Base-by-base conservation (phyloP, 2,888 invertebrate genomes). In the Tetrapedia diversipes region DNA sequence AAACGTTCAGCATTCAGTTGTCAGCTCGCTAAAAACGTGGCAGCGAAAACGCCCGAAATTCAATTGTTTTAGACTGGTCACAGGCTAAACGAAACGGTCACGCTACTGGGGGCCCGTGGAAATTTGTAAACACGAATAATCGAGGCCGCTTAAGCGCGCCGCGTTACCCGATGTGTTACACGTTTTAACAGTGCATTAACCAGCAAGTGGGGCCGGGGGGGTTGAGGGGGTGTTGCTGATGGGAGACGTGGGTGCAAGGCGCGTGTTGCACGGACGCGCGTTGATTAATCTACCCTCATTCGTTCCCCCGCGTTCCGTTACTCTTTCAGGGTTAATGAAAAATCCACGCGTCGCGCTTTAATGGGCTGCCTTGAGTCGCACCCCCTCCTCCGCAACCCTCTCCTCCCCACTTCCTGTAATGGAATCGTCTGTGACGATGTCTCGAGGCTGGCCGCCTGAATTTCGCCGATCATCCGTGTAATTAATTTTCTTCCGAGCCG, bases 41-140 rank as follows among this genome's bases (percentile, higher is more conserved):
- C n/a, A 41, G 2, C 10, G 29, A 7, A 41, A 53, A 41, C 27
- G 22, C 4, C 4, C 29, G 41, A 22, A 64, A 56, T 66, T 56
- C 24, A 66, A 66, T 66, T 56, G 56, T 56, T 16, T n/a, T 22
- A 34, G 32, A 24, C 32, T 14, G 19, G 29, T 59, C 57, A 22
- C 66, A 34, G 22, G 27, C 22, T 47, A 49, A 57, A 59, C 47
- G 66, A 37, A 47, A 56, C 57, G 24, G 43, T n/a, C 57, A 1
- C 27, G 57, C 4, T 57, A 0, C 56, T 14, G 34, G 32, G 8
- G 47, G 49, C 29, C 32, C 41, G 54, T 49, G 67, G 59, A 74
- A 68, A 77, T 74, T 74, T 60, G 74, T 43, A 74, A 77, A 73
- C 68, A 67, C 51, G 41, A 45, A 45, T 54, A 75, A 70, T 69